phyloP scores from a whole-genome alignment of 2,113 vertebrate genomes.

The Vireo altiloquus region DNA sequence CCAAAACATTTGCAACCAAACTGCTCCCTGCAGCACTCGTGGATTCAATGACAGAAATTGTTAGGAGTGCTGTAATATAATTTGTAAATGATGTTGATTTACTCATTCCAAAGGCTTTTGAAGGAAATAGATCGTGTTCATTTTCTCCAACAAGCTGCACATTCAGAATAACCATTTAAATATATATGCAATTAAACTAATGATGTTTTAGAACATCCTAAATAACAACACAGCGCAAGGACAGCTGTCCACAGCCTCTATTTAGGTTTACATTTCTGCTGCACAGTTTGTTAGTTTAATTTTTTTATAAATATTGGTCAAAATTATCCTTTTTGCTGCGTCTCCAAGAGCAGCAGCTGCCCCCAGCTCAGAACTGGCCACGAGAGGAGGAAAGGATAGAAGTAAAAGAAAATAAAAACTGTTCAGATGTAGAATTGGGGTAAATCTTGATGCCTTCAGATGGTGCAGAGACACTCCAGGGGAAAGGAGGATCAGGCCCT shows the following conservation, averaged over 20 bases:
- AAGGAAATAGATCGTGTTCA: constrained; percentile 58
- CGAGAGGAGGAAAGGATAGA: neutral
- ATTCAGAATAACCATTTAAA: constrained; percentile 56
- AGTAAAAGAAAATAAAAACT: neutral
- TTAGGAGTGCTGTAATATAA: constrained; percentile 33
- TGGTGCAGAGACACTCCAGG: neutral
- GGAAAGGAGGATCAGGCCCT: neutral
- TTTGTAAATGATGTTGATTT: constrained; percentile 61
- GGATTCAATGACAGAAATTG: constrained; percentile 11
- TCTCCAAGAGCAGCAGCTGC: neutral
- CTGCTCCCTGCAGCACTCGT: constrained; percentile 21
- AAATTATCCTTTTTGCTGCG: neutral
- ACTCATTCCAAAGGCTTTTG: constrained; percentile 44
- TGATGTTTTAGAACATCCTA: constrained; percentile 61
- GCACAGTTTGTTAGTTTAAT: neutral
- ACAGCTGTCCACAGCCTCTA: constrained; percentile 60
- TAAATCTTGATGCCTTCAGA: neutral
- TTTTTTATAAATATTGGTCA: neutral
- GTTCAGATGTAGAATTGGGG: neutral
- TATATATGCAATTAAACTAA: constrained; percentile 63
- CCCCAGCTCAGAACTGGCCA: neutral
- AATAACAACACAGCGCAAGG: constrained; percentile 30
- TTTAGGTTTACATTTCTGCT: neutral
- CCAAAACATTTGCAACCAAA: constrained; percentile 31
- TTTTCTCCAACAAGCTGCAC: constrained; percentile 58